A percentile compares a stretch with the other conserved stretches of the same genome.
Conservation (phyloP, 1,140 invertebrate species). For the Apocrypta bakeri region DNA sequence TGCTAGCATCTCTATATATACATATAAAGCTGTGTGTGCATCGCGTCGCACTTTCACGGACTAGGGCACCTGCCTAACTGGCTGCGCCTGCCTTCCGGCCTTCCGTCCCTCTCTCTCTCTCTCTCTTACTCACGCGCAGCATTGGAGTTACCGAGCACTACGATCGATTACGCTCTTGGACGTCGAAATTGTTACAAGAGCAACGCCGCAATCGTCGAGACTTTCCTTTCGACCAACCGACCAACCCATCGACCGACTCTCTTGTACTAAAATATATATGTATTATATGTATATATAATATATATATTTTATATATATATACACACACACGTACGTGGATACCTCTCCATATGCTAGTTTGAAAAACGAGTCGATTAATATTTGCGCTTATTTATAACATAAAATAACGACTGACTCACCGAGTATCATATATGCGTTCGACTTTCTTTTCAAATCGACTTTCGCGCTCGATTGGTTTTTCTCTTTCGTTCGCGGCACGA, state of each 20-base stretch:
- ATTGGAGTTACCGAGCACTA: not conserved
- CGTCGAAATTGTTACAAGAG: slow-evolving; percentile 11
- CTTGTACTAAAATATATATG: too few relatives aligned
- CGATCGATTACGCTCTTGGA: slow-evolving; percentile 25
- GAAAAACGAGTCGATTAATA: not conserved
- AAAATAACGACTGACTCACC: not conserved
- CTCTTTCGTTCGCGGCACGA: not conserved
- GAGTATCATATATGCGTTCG: not conserved
- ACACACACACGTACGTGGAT: too few relatives aligned
- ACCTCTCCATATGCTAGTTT: not conserved
- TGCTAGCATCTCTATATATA: too few relatives aligned
- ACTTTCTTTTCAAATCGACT: slow-evolving; percentile 2
- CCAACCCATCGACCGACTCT: not conserved
- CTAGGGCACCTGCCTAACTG: slow-evolving; percentile 35
- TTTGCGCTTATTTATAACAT: not conserved
- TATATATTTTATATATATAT: too few relatives aligned
- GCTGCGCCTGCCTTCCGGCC: slow-evolving; percentile 21
- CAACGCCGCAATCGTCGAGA: not conserved
- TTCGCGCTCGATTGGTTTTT: not conserved
- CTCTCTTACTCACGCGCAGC: not conserved
- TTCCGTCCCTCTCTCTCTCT: not conserved
- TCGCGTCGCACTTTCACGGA: slow-evolving; percentile 39
- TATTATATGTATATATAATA: too few relatives aligned
- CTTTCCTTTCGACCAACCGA: slow-evolving; percentile 8
- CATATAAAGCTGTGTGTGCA: not conserved